Percentiles rank a stretch among this genome's conserved stretches.
phyloP scores from a whole-genome alignment of 2,888 invertebrate genomes.

The Autographa pulchrina region DNA sequence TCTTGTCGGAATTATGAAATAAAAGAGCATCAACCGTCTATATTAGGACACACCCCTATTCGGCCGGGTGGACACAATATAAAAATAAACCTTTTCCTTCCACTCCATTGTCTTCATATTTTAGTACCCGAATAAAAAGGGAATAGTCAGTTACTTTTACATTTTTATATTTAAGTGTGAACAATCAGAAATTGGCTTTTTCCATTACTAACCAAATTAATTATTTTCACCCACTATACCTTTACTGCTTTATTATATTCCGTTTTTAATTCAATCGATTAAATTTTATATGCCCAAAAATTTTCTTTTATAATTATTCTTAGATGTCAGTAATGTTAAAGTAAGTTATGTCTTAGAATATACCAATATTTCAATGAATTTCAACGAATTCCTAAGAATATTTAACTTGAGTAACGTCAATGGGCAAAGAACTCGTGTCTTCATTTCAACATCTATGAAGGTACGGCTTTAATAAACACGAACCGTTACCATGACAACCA shows the following conservation, averaged over 20 bases:
- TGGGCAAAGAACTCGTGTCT: background rate
- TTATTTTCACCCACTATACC: no score
- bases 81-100: constrained; percentile 51
- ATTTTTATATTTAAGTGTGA: background rate
- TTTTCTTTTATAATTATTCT: no score
- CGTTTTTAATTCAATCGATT: no score
- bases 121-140: background rate
- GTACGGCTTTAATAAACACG: constrained; percentile 15
- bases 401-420: background rate
- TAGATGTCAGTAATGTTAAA: no score
- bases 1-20: constrained; percentile 19
- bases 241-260: no score
- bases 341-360: no score
- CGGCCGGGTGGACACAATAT: constrained; percentile 39
- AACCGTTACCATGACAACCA: constrained; percentile 60
- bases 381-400: background rate
- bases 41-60: constrained; percentile 52
- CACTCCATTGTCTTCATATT: constrained; percentile 37
- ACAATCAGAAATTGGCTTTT: no score
- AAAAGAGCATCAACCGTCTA: constrained; percentile 16
- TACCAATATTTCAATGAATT: background rate
- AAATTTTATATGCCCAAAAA: no score
- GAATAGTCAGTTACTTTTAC: background rate
- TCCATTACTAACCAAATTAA: no score
- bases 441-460: background rate